phyloP scores from a whole-genome alignment of 2,888 invertebrate genomes.

The Ichneumon xanthorius region DNA sequence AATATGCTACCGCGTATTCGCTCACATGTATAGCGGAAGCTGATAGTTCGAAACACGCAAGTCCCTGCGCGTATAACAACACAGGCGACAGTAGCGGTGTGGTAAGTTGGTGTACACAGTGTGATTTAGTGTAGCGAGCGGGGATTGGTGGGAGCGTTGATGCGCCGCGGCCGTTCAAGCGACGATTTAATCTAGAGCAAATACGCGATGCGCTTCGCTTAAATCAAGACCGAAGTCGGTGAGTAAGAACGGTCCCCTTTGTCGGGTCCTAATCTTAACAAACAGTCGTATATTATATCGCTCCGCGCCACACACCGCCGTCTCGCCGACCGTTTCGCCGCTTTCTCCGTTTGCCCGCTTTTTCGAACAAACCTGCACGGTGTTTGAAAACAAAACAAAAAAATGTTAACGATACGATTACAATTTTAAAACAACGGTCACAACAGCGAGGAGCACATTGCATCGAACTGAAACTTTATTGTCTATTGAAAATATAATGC shows the following conservation, averaged over 20 bases:
- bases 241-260: conserved; percentile 78
- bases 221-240: conserved; percentile 77
- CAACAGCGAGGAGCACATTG: too few relatives aligned
- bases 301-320: conserved; percentile 26
- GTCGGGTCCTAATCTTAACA: conserved; percentile 80
- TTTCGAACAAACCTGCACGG: background rate
- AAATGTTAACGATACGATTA: background rate
- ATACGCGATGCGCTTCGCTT: conserved; percentile 77
- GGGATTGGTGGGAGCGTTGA: conserved; percentile 14
- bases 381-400: background rate
- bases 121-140: conserved; percentile 29
- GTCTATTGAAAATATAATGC: too few relatives aligned
- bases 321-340: conserved; percentile 8
- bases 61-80: background rate
- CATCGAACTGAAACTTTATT: too few relatives aligned
- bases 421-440: background rate
- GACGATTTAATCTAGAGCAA: conserved; percentile 80
- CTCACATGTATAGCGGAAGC: background rate
- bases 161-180: conserved; percentile 15
- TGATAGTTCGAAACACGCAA: conserved; percentile 34
- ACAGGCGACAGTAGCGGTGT: background rate
- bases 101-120: background rate
- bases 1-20: conserved; percentile 31
- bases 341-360: conserved; percentile 2
- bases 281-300: conserved; percentile 77